These are phyloP conservation scores for Caenorhabditis virilis DNA, from an alignment of 2,888 invertebrate genomes.

Conservation along the genomic window DNA sequence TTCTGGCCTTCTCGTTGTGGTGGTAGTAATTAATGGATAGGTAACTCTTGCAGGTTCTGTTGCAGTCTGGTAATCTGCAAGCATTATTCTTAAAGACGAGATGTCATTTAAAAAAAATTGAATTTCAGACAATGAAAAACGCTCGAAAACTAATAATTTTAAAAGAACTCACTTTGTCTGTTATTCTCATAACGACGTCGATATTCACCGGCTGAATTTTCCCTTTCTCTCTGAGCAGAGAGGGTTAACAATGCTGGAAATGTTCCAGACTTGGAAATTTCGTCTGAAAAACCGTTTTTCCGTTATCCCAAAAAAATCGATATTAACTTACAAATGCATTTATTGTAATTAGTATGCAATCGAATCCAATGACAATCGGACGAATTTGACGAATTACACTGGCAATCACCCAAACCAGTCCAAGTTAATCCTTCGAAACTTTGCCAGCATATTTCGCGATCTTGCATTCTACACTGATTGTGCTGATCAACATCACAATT, in stretches of 20 bases:
- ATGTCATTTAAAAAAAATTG: too few species aligned
- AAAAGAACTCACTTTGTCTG: too few species aligned
- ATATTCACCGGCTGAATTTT: conserved; percentile 18
- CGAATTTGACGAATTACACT: conserved; percentile 53
- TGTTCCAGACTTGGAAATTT: conserved; percentile 45
- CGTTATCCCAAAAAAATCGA: too few species aligned
- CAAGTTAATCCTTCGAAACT: conserved; percentile 66
- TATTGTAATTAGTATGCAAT: conserved; percentile 67
- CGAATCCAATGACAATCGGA: conserved; percentile 68
- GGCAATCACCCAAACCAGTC: conserved; percentile 66
- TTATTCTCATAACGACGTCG: conserved; percentile 23
- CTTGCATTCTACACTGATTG: conserved; percentile 63
- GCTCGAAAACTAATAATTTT: too few species aligned
- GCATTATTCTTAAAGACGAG: too few species aligned
- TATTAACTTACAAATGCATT: conserved; percentile 64
- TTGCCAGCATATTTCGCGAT: conserved; percentile 66
- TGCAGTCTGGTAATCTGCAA: too few species aligned
- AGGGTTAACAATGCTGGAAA: conserved; percentile 27
- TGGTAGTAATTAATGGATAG: conserved; percentile 1
- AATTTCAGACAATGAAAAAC: conserved; percentile 3
- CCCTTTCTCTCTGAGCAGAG: conserved; percentile 6
- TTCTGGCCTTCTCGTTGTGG: not conserved
- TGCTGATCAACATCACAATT: conserved; percentile 64
- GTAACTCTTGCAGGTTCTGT: conserved; percentile 7
- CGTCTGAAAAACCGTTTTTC: conserved; percentile 31